Percentiles rank a stretch among this genome's conserved stretches.
Conservation (phyloP, 1,140 invertebrate genomes). For the Anagrus nilaparvatae region DNA sequence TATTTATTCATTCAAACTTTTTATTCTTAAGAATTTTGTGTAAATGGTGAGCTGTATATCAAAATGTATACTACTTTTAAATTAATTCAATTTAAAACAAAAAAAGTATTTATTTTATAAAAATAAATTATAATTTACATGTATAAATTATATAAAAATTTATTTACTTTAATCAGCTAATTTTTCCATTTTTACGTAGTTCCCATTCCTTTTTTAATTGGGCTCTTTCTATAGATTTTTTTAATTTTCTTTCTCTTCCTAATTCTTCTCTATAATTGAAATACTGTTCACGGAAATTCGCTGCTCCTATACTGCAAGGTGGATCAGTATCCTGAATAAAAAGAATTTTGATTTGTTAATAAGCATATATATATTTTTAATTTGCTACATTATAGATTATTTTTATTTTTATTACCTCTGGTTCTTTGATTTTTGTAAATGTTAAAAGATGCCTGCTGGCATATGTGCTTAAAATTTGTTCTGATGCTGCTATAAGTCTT, state of each 20-base stretch:
- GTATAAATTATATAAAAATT: too few species aligned
- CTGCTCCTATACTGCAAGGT: conserved; percentile 28
- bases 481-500: conserved; percentile 67
- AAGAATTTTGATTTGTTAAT: neutral
- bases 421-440: conserved; percentile 67
- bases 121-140: too few species aligned
- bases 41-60: too few species aligned
- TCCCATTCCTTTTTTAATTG: conserved; percentile 34
- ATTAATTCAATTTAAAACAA: too few species aligned
- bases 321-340: conserved; percentile 24
- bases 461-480: conserved; percentile 70
- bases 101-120: too few species aligned
- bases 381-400: conserved; percentile 10
- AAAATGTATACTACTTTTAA: too few species aligned
- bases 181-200: too few species aligned
- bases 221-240: conserved; percentile 29
- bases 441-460: conserved; percentile 77
- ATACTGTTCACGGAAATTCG: conserved; percentile 54
- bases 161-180: conserved; percentile 16
- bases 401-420: conserved; percentile 27
- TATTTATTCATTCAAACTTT: too few species aligned
- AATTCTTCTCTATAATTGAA: conserved; percentile 53
- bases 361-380: conserved; percentile 11
- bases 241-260: conserved; percentile 44
- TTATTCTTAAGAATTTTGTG: too few species aligned